Evolutionary conservation across 2,113 vertebrate genomes (phyloP).

Genomic region (Rutilus rutilus): DNA sequence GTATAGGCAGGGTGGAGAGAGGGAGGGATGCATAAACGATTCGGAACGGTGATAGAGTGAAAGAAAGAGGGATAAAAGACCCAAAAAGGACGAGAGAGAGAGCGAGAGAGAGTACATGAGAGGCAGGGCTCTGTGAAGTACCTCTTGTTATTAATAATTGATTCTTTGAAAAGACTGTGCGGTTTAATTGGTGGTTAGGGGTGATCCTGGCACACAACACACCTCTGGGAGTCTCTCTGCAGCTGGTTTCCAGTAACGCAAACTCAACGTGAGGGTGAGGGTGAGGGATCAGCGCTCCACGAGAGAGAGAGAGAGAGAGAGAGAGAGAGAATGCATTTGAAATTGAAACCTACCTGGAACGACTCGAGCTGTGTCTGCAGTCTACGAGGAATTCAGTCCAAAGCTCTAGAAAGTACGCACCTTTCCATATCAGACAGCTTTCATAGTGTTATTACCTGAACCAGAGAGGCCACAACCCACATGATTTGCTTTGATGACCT

Average conservation of each 20-base stretch:
- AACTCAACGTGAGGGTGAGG: constrained; percentile 62
- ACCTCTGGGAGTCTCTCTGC: constrained; percentile 71
- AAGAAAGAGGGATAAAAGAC: background rate
- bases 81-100: background rate
- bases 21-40: constrained; percentile 14
- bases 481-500: background rate
- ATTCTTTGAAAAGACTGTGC: constrained; percentile 71
- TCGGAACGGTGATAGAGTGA: constrained; percentile 37
- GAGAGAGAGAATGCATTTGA: constrained; percentile 39
- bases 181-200: constrained; percentile 75
- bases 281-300: constrained; percentile 59
- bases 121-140: constrained; percentile 69
- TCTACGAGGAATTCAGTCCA: constrained; percentile 21
- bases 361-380: constrained; percentile 40
- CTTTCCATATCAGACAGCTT: background rate
- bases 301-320: background rate
- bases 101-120: constrained; percentile 1
- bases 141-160: constrained; percentile 78
- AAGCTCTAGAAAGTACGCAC: constrained; percentile 10
- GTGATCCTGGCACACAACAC: constrained; percentile 68
- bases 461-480: background rate
- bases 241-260: constrained; percentile 74
- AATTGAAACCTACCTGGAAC: constrained; percentile 53
- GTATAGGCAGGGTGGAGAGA: constrained; percentile 15
- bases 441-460: background rate